Evolutionary conservation across 2,113 vertebrate species (phyloP).

Genomic region (Origma solitaria): DNA sequence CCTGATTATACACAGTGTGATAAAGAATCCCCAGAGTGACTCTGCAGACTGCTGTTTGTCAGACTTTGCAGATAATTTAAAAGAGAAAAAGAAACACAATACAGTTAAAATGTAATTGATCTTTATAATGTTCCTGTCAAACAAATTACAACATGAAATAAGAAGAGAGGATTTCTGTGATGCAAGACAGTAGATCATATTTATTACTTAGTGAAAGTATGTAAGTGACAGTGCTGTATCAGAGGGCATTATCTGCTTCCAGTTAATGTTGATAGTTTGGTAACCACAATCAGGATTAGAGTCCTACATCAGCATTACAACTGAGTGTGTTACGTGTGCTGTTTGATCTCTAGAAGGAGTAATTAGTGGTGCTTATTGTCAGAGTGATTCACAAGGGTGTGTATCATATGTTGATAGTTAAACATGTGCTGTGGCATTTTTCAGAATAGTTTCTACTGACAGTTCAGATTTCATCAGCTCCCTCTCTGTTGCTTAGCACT

Average conservation of each 20-base stretch:
- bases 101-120: neutral
- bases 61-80: neutral
- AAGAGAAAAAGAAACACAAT: neutral
- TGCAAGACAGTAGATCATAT: neutral
- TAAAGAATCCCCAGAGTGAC: neutral
- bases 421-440: neutral
- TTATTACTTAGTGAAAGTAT: neutral
- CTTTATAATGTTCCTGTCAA: neutral
- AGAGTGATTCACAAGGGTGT: neutral
- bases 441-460: neutral
- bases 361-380: neutral
- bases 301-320: neutral
- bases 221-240: neutral
- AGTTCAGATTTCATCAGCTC: neutral
- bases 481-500: neutral
- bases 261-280: neutral
- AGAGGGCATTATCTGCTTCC: neutral
- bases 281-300: neutral
- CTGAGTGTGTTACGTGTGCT: neutral
- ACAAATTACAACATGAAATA: neutral
- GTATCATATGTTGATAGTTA: neutral
- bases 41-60: neutral
- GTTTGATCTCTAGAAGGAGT: neutral
- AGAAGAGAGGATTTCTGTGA: neutral
- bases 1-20: neutral